phyloP scores from a whole-genome alignment of 2,888 invertebrate species.

The Campaea margaritaria region DNA sequence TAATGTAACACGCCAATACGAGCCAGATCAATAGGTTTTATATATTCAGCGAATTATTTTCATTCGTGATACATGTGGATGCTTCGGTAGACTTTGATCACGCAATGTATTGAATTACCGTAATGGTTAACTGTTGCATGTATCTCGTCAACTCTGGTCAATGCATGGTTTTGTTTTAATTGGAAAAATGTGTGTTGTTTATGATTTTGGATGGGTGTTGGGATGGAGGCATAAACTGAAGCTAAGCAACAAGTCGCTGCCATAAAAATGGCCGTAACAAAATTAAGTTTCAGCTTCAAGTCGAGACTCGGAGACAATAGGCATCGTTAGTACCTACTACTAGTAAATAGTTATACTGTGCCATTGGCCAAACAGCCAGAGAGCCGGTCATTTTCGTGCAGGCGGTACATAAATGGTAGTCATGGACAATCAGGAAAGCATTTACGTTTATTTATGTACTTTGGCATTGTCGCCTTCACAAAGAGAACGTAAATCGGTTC shows the following conservation, averaged over 20 bases:
- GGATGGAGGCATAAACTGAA: too few species aligned
- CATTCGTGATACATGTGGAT: slow-evolving; percentile 43
- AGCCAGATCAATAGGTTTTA: slow-evolving; percentile 16
- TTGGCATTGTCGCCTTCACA: slow-evolving; percentile 25
- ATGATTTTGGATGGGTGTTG: background rate
- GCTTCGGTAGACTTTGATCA: slow-evolving; percentile 59
- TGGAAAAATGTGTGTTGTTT: slow-evolving; percentile 40
- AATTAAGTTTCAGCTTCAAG: too few species aligned
- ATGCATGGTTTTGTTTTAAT: slow-evolving; percentile 54
- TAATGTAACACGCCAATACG: slow-evolving; percentile 35
- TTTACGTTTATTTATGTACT: slow-evolving; percentile 15
- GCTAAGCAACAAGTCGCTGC: too few species aligned
- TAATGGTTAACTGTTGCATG: slow-evolving; percentile 71
- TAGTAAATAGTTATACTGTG: background rate
- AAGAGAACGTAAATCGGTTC: slow-evolving; percentile 22
- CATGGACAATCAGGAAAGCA: slow-evolving; percentile 13
- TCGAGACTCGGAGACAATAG: too few species aligned
- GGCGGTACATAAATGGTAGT: slow-evolving; percentile 16
- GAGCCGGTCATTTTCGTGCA: slow-evolving; percentile 1
- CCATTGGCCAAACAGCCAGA: slow-evolving; percentile 1
- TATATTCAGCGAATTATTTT: slow-evolving; percentile 23
- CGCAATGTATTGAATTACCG: slow-evolving; percentile 63
- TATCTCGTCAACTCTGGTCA: slow-evolving; percentile 50
- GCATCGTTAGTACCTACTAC: background rate
- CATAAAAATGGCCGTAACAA: too few species aligned